Evolutionary conservation across 2,797 vertebrate species (phyloP), one percentile per base, ranked within the genome.

Genomic region (Masticophis lateralis): DNA sequence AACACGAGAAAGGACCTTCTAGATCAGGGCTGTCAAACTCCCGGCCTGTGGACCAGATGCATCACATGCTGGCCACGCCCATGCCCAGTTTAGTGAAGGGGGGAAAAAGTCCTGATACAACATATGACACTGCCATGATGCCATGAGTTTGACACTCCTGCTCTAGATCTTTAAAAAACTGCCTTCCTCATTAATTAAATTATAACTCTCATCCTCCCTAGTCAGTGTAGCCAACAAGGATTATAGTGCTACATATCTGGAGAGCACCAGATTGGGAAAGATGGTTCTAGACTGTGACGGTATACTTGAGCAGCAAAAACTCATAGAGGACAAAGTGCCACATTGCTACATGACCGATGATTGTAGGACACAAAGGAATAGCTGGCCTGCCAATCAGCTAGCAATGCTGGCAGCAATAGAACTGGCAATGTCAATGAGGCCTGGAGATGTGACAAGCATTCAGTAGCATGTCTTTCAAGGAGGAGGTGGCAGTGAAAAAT

Each of bases 101-200:
- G 57, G 5, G 0, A 5, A 4, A 59, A 59, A 59, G 18, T 20
- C 57, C 57, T 18, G 6, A 59, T 59, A 59, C 1, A 18, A 20
- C 18, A 59, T 0, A 0, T 59, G 57, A 59, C 6, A 2, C 16
- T 2, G 1, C 57, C 1, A 6, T 59, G 18, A 59, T 0, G 57
- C 20, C 57, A 0, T 59, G 18, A 59, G 20, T 60, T 60, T 25
- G 59, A 60, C 59, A 60, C 59, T 20, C 18, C 59, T 60, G 20
- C 8, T 60, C 18, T 60, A 32, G 37, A 79, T 43, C 37, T 22
- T 79, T 3, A 11, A 79, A 43, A 43, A 43, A 79, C 74, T 43
- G 20, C 32, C 74, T 47, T 22, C 37, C 74, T 43, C 37, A 43
- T 79, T 79, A 79, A 79, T 79, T 79, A 79, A 79, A 79, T 22